Base-by-base conservation (phyloP, 2,797 vertebrate genomes). In the Centropyge bicolor region DNA sequence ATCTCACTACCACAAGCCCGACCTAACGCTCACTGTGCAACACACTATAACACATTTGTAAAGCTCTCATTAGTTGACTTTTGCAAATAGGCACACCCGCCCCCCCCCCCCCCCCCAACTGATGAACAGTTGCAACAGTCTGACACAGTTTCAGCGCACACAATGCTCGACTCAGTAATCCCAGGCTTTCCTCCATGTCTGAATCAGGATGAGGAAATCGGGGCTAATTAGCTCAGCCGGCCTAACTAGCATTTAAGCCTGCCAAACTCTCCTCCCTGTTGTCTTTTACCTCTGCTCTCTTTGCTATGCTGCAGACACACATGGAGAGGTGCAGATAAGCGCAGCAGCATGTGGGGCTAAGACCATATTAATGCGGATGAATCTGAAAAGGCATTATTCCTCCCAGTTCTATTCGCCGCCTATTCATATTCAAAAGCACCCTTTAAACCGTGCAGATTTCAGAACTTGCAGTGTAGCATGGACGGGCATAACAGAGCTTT, bases 151-250 rank as follows among this genome's bases (percentile, higher is more conserved):
- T 76, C 73, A 40, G 56, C 45, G 55, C 66, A 80, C 81, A 74
- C 49, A 83, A 41, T 48, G 56, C 62, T 78, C 6, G 49, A 52
- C 57, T 81, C 85, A 70, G 85, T 94, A 94, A 94, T 94, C 93
- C 87, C 41, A 78, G 62, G 89, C 85, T 89, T 92, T 91, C 55
- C 79, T 88, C 59, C 79, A 69, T 64, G 76, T 86, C 89, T 86
- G 83, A 91, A 88, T 84, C 78, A 57, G 87, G 83, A 89, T 75
- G 83, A 91, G 87, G 66, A 85, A 90, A 92, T 92, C 73, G 6
- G 71, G 62, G 85, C 70, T 94, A 94, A 94, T 94, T 91, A 94
- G 90, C 88, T 92, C 81, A 89, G 74, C 78, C 38, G 11, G 84
- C 64, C 85, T 87, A 92, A 86, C 83, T 49, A 77, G 84, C 69